Evolutionary conservation across 92 coral and sea anemone genomes (phyloP).

Genomic region (Porites evermanni): DNA sequence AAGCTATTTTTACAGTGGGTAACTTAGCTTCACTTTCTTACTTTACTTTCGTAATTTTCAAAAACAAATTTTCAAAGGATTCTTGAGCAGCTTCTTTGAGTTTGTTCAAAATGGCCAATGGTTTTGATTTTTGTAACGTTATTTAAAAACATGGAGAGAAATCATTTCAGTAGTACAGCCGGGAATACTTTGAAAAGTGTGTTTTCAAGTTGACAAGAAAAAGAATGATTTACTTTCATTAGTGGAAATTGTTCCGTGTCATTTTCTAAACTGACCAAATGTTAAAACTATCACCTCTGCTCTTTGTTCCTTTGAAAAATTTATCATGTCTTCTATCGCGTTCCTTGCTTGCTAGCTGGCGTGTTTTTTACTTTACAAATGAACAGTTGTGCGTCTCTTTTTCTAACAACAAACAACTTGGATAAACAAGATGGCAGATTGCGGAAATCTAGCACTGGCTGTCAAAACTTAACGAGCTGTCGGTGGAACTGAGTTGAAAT

Average conservation of each 20-base stretch:
- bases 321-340: background rate
- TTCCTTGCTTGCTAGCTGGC: background rate
- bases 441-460: conserved; percentile 25
- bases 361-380: background rate
- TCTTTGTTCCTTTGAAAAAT: background rate
- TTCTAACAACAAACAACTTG: conserved; percentile 26
- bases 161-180: background rate
- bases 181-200: background rate
- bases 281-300: background rate
- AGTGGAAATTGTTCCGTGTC: background rate
- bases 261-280: background rate
- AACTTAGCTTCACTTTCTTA: no score
- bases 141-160: background rate
- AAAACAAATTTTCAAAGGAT: no score
- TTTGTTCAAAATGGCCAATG: background rate
- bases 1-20: no score
- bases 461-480: conserved; percentile 23
- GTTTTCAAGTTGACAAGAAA: background rate
- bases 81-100: background rate
- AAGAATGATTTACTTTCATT: background rate
- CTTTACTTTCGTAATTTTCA: no score
- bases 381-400: conserved; percentile 20
- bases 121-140: background rate
- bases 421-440: conserved; percentile 38
- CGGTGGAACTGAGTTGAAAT: conserved; percentile 8